Conservation (phyloP, 2,888 invertebrate species). For the Megamerina dolium region DNA sequence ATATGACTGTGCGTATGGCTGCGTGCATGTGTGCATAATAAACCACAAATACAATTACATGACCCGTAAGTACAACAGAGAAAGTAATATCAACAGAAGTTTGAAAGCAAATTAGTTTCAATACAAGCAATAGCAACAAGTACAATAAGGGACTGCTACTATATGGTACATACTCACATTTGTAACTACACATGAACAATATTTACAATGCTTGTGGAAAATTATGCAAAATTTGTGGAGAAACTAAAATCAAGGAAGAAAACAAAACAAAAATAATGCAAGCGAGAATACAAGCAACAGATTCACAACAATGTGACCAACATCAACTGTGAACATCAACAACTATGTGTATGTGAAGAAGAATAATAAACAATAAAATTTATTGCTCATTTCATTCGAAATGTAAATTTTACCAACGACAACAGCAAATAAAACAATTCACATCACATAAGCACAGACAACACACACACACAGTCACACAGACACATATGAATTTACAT, state of each 20-base stretch:
- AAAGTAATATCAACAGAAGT: slow-evolving; percentile 15
- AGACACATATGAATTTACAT: background rate
- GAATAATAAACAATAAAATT: too few relatives aligned
- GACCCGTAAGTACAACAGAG: background rate
- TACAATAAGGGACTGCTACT: background rate
- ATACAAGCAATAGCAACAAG: background rate
- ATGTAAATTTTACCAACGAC: slow-evolving; percentile 17
- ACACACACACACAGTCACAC: background rate
- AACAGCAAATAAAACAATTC: too few relatives aligned
- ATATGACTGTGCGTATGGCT: background rate
- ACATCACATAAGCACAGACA: too few relatives aligned
- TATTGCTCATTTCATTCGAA: slow-evolving; percentile 14
- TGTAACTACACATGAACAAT: background rate
- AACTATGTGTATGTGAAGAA: too few relatives aligned
- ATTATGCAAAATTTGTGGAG: background rate
- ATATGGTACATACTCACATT: too few relatives aligned
- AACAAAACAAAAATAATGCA: background rate
- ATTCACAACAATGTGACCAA: too few relatives aligned
- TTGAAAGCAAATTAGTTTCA: slow-evolving; percentile 11
- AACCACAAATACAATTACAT: slow-evolving; percentile 7
- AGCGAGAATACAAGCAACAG: too few relatives aligned
- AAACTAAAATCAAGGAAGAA: background rate
- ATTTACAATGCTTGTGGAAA: background rate
- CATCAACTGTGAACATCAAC: too few relatives aligned
- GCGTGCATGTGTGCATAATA: background rate